Conservation (phyloP, 2,797 vertebrate genomes). For the Linurgus olivaceus region DNA sequence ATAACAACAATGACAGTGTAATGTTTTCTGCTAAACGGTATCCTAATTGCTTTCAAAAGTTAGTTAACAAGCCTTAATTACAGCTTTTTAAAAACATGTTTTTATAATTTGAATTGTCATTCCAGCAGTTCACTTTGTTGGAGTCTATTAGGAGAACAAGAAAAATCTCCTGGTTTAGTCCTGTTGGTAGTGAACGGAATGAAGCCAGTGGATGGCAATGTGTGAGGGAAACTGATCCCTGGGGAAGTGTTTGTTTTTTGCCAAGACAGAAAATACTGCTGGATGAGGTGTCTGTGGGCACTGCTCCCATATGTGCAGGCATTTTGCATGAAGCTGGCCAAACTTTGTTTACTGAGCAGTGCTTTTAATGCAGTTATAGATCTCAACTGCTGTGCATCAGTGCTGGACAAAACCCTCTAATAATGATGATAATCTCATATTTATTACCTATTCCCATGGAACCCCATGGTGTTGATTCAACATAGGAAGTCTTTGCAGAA, state of each 20-base stretch:
- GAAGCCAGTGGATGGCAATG: not conserved
- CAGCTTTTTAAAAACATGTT: not conserved
- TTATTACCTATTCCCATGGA: not conserved
- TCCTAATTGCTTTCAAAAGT: not conserved
- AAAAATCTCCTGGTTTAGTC: not conserved
- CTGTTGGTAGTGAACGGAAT: not conserved
- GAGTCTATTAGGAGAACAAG: not conserved
- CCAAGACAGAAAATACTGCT: not conserved
- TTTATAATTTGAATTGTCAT: not conserved
- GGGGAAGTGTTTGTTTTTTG: not conserved
- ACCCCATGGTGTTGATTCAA: not conserved
- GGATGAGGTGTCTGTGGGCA: not conserved
- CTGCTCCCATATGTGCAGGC: not conserved
- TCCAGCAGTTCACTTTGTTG: not conserved
- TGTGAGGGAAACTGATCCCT: not conserved
- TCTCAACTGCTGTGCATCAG: not conserved
- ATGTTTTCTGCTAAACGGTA: not conserved
- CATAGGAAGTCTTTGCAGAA: fast-evolving
- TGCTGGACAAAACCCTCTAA: not conserved
- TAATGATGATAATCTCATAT: not conserved
- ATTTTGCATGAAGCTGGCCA: not conserved
- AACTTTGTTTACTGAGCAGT: not conserved
- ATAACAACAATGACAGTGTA: not conserved
- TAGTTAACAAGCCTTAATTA: not conserved
- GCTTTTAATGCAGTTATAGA: not conserved